Evolutionary conservation across 2,888 invertebrate genomes (phyloP).

Genomic region (Pyrrhia umbra): DNA sequence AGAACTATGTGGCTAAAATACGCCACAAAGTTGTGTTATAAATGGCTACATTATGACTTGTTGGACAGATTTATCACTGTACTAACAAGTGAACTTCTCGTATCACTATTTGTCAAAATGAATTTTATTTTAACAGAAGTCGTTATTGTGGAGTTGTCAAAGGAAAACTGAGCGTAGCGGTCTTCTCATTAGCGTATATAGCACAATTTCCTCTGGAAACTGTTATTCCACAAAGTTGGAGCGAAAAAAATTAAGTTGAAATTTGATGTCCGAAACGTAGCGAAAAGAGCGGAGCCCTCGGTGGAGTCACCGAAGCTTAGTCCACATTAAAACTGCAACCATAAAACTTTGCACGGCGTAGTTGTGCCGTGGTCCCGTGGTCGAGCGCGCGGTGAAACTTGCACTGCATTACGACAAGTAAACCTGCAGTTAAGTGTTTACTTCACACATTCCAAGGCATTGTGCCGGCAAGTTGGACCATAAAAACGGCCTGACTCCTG

Average conservation of each 20-base stretch:
- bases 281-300: slow-evolving; percentile 49
- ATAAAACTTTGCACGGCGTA: slow-evolving; percentile 78
- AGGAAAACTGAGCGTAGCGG: slow-evolving; percentile 50
- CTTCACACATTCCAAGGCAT: slow-evolving; percentile 85
- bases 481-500: slow-evolving; percentile 81
- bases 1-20: slow-evolving; percentile 34
- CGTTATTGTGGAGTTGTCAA: slow-evolving; percentile 40
- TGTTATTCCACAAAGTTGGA: slow-evolving; percentile 54
- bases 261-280: slow-evolving; percentile 64
- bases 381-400: slow-evolving; percentile 82
- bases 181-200: slow-evolving; percentile 60
- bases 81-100: slow-evolving; percentile 48
- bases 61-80: slow-evolving; percentile 53
- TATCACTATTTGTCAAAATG: slow-evolving; percentile 43
- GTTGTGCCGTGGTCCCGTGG: slow-evolving; percentile 78
- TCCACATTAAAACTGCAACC: slow-evolving; percentile 82
- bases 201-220: slow-evolving; percentile 57
- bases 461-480: slow-evolving; percentile 77
- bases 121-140: slow-evolving; percentile 41
- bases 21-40: slow-evolving; percentile 43
- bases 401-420: slow-evolving; percentile 85
- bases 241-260: slow-evolving; percentile 64
- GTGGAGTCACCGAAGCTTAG: slow-evolving; percentile 71
- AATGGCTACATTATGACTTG: slow-evolving; percentile 53
- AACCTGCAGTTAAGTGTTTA: slow-evolving; percentile 89